Evolutionary conservation across 2,113 vertebrate species (phyloP), one percentile per base, ranked within the genome.

Genomic region (Coryphaenoides rupestris): DNA sequence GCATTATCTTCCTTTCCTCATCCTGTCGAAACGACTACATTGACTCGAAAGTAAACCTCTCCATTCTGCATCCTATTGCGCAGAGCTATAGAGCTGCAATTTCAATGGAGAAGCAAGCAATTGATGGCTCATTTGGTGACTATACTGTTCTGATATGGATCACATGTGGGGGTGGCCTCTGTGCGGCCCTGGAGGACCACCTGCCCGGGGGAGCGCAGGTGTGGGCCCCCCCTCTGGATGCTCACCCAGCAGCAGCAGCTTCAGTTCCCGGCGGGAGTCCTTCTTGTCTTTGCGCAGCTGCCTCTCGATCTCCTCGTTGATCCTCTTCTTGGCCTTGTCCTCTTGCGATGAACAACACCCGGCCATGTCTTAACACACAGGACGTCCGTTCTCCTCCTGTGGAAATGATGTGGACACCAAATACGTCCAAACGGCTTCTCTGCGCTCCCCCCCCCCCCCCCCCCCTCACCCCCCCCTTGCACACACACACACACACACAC

Each of bases 231-330:
- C n/a, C n/a, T n/a, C n/a, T 23, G 1, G 61, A 59, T 60, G 85
- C 94, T 96, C 87, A 96, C 95, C 94, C 24, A 95, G 63, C 66
- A 95, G 88, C 72, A 95, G 90, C 82, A 95, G 81, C 79, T 96
- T 95, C 59, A 93, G 86, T 72, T 98, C 95, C 53, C 79, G 80
- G 45, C 93, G 91, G 0, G 93, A 91, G 69, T 94, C 92, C 63
- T 89, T 52, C 87, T 94, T 94, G 87, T 96, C 94, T 23, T 83
- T 89, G 28, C 92, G 89, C 58, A 98, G 91, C 88, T 94, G 93
- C 72, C 86, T 89, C 82, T 96, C 94, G 6, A 95, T 96, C 86
- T 95, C 94, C 7, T 93, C 89, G 72, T 90, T 95, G 84, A 95
- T 94, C 76, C 92, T 89, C 86, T 92, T 87, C 52, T 90, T 90